Conservation (phyloP, 2,113 vertebrate species). For the Piprites chloris region DNA sequence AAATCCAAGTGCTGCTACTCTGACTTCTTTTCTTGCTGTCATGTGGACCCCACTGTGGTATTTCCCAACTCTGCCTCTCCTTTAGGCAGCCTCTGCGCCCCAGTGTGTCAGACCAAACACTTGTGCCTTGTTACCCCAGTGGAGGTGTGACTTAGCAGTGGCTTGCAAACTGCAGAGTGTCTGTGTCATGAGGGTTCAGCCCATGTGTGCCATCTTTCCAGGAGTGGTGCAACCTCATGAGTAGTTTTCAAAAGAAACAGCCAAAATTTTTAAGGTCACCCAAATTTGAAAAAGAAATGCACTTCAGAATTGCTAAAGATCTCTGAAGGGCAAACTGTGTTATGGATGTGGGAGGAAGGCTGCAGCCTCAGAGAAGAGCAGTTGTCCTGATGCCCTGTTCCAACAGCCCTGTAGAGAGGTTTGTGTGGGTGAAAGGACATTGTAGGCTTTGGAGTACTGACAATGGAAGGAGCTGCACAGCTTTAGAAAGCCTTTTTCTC, state of each 20-base stretch:
- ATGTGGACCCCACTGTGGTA: neutral
- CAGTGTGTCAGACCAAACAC: neutral
- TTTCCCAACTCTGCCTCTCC: neutral
- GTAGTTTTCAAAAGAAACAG: neutral
- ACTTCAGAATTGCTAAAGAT: neutral
- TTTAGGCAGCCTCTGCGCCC: neutral
- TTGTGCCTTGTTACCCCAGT: rapidly evolving
- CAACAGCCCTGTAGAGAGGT: neutral
- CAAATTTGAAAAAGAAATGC: neutral
- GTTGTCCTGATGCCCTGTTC: neutral
- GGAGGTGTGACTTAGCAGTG: rapidly evolving
- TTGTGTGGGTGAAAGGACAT: neutral
- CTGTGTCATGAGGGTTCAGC: neutral
- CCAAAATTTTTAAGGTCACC: neutral
- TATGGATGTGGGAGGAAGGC: neutral
- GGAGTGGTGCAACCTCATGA: neutral
- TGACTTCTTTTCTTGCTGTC: neutral
- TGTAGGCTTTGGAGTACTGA: neutral
- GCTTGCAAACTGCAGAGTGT: neutral
- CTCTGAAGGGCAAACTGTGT: neutral
- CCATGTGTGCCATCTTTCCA: neutral
- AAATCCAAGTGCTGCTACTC: neutral
- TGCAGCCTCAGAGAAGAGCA: neutral
- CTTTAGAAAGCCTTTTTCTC: neutral
- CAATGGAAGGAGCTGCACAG: neutral